A percentile compares a stretch with the other conserved stretches of the same genome.
Conservation (phyloP, 2,888 invertebrate species). For the Drosophila hamatofila region DNA sequence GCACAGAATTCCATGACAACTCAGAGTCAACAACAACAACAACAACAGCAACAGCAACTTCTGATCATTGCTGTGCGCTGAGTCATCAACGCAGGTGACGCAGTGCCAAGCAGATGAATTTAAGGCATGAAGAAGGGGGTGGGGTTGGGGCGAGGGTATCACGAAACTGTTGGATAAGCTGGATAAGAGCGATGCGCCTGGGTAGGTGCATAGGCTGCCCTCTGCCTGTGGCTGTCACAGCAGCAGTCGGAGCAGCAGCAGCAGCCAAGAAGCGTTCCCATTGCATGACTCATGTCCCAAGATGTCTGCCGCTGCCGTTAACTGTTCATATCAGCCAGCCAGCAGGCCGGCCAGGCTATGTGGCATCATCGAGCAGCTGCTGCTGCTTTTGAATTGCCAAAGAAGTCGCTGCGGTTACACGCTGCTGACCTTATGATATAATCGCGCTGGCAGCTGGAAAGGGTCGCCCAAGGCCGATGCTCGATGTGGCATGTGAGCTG, state of each 20-base stretch:
- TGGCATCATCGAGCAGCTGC: not conserved
- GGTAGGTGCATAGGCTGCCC: conserved; percentile 10
- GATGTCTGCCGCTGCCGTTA: conserved; percentile 17
- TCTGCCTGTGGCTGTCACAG: not conserved
- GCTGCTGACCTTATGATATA: conserved; percentile 50
- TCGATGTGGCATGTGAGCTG: conserved; percentile 23
- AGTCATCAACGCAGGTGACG: conserved; percentile 56
- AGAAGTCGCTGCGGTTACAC: conserved; percentile 22
- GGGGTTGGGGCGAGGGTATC: no score
- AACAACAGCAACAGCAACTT: conserved; percentile 7
- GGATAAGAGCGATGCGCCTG: conserved; percentile 17
- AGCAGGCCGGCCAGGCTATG: not conserved
- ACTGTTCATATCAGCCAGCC: conserved; percentile 36
- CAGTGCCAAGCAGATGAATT: conserved; percentile 32
- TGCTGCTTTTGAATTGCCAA: not conserved
- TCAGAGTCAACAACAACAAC: not conserved
- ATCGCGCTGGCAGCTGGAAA: conserved; percentile 46
- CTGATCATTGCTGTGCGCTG: conserved; percentile 43
- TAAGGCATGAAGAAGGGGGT: no score
- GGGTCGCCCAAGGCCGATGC: conserved; percentile 51
- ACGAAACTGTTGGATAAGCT: no score
- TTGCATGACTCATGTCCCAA: conserved; percentile 39
- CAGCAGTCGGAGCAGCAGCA: not conserved
- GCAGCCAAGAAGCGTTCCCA: conserved; percentile 45
- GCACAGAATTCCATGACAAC: conserved; percentile 36